Base-by-base conservation (phyloP, 1,140 invertebrate genomes). In the Radopholus similis region DNA sequence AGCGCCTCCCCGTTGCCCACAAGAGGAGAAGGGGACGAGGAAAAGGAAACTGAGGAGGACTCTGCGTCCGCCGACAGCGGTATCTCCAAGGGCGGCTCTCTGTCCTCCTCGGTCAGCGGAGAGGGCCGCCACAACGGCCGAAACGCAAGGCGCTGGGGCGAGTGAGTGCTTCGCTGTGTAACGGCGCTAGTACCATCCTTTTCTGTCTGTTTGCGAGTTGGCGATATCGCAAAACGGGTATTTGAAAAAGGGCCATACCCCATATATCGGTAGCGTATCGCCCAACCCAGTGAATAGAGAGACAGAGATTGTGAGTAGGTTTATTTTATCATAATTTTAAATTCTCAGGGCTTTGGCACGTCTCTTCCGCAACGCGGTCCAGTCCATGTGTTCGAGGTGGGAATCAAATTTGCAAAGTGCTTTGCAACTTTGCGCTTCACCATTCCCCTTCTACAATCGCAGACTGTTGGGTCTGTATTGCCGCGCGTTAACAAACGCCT, bases 401-500 rank as follows among this genome's bases (percentile, higher is more conserved):
- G 21, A 42, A 42, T 15, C 26, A 38, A 9, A 21, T 18, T 40
- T 54, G 0, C 13, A 58, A 58, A 1, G 11, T 38, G 11, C 28
- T 9, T 13, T 8, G 9, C 2, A 9, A 9, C 13, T 40, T 35
- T 44, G 23, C 13, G 2, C 11, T 18, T 44, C 9, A 15, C 35
- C 1, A 23, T 26, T 1, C 26, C 37, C 18, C 37, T n/a, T 18
- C 11, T 60, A n/a, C 6, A 34, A 34, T 34, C 32, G 18, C 9
- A 62, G 59, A 49, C 34, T 62, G n/a, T 40, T 62, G 26, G 21
- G 28, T 49, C 47, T 49, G 11, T 78, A 78, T 66, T 81, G 80
- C 64, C 67, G 68, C 26, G 35, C 76, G 8, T 38, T 80, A 4
- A 70, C 77, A 4, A 80, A 82, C 55, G 63, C 49, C 0, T 21